Conservation (phyloP, 2,113 vertebrate species). For the Anguilla rostrata region DNA sequence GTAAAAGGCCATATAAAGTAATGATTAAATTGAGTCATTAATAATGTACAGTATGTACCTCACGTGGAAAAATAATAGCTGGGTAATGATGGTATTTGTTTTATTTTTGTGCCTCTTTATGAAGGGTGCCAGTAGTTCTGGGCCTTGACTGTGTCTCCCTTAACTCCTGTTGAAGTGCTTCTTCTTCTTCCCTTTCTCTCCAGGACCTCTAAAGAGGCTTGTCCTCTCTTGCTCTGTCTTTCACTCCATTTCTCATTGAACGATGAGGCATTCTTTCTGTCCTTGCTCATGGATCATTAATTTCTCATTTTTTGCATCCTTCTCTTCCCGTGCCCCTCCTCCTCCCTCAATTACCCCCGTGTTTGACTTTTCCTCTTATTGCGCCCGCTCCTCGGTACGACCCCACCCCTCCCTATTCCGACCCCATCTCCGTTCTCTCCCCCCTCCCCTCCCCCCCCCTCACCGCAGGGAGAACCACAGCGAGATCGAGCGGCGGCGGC, state of each 20-base stretch:
- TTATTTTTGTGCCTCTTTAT: too few relatives aligned
- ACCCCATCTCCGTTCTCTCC: constrained; percentile 38
- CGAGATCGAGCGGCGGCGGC: constrained; percentile 71
- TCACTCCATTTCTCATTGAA: constrained; percentile 49
- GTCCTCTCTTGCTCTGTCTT: constrained; percentile 30
- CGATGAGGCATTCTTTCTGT: constrained; percentile 49
- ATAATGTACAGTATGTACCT: too few relatives aligned
- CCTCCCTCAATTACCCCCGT: not conserved
- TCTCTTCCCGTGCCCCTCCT: not conserved
- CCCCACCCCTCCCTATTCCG: constrained; percentile 2
- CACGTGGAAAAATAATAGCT: too few relatives aligned
- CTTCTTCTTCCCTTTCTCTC: constrained; percentile 45
- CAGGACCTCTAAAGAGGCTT: constrained; percentile 53
- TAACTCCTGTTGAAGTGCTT: constrained; percentile 36
- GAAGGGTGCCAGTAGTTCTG: too few relatives aligned
- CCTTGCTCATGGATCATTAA: constrained; percentile 29
- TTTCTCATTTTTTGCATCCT: constrained; percentile 20
- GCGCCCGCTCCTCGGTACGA: not conserved
- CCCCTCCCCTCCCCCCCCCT: constrained; percentile 38
- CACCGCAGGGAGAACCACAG: constrained; percentile 69
- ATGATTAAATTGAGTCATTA: too few relatives aligned
- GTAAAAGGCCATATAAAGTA: too few relatives aligned
- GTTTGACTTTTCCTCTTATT: constrained; percentile 6
- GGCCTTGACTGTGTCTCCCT: not conserved
- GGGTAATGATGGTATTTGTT: too few relatives aligned